These are phyloP conservation scores for Hirtodrosophila cameraria DNA, from an alignment of 2,888 invertebrate genomes.

Conservation along the genomic window DNA sequence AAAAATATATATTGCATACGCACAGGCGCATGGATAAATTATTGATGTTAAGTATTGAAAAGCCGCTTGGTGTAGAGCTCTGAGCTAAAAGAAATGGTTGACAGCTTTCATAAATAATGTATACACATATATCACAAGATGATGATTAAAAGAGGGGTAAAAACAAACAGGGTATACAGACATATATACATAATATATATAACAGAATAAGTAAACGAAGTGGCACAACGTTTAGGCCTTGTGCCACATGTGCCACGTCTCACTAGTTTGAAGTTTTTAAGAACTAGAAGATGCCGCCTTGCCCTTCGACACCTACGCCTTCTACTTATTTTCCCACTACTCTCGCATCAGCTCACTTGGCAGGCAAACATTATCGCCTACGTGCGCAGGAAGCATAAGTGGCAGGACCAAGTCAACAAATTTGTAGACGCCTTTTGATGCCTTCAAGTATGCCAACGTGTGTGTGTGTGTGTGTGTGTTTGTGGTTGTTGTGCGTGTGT, in stretches of 20 bases:
- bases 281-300: slow-evolving; percentile 51
- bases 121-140: slow-evolving; percentile 31
- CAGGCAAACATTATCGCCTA: slow-evolving; percentile 80
- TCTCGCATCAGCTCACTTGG: slow-evolving; percentile 55
- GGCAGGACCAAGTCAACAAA: slow-evolving; percentile 43
- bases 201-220: slow-evolving; percentile 23
- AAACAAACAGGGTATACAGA: slow-evolving; percentile 25
- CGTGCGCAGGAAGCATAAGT: slow-evolving; percentile 77
- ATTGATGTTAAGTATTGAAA: slow-evolving; percentile 37
- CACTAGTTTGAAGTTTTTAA: slow-evolving; percentile 78
- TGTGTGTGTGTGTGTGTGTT: slow-evolving; percentile 12
- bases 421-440: slow-evolving; percentile 45
- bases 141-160: slow-evolving; percentile 45
- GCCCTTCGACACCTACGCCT: slow-evolving; percentile 1
- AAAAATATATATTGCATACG: slow-evolving; percentile 36
- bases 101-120: slow-evolving; percentile 38
- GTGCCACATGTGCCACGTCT: slow-evolving; percentile 60
- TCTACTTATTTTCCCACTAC: neutral
- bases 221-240: slow-evolving; percentile 46
- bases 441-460: slow-evolving; percentile 41
- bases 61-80: slow-evolving; percentile 13
- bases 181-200: slow-evolving; percentile 13
- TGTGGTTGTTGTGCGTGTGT: slow-evolving; percentile 15
- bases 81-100: slow-evolving; percentile 24
- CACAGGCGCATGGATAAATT: slow-evolving; percentile 35